Evolutionary conservation across 1,140 invertebrate genomes (phyloP).

Genomic region (Platorchestia sp.): DNA sequence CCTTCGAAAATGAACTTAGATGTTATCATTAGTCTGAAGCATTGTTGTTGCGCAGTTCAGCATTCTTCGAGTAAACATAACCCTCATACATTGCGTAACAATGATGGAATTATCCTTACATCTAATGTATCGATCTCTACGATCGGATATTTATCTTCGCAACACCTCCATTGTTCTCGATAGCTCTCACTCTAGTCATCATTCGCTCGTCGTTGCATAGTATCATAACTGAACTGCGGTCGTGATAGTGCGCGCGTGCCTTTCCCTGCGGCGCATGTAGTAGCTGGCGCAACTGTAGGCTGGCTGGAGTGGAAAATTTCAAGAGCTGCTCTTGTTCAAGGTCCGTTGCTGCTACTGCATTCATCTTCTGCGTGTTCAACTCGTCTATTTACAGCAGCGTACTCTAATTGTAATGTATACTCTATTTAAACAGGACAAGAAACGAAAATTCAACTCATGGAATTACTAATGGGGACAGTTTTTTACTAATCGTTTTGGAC

Average conservation of each 20-base stretch:
- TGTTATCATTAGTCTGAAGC: background rate
- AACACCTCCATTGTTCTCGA: background rate
- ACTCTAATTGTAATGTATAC: background rate
- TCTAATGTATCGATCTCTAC: background rate
- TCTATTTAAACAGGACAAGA: background rate
- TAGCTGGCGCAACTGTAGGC: too few species aligned
- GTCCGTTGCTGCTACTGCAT: background rate
- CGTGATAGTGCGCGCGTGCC: background rate
- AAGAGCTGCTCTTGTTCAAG: background rate
- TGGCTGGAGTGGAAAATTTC: background rate
- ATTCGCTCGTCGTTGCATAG: background rate
- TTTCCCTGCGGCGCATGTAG: background rate
- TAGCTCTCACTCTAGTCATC: background rate
- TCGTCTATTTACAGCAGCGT: background rate
- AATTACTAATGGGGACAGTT: too few species aligned
- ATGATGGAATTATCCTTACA: background rate
- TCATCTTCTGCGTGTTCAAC: background rate
- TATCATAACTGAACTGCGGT: background rate
- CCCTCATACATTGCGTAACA: background rate
- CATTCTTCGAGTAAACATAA: background rate
- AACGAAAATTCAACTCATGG: background rate
- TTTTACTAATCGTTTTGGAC: background rate
- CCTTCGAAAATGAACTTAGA: background rate
- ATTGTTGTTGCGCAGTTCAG: background rate
- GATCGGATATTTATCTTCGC: background rate